Evolutionary conservation across 2,113 vertebrate species (phyloP).

Genomic region (Oryctolagus cuniculus): DNA sequence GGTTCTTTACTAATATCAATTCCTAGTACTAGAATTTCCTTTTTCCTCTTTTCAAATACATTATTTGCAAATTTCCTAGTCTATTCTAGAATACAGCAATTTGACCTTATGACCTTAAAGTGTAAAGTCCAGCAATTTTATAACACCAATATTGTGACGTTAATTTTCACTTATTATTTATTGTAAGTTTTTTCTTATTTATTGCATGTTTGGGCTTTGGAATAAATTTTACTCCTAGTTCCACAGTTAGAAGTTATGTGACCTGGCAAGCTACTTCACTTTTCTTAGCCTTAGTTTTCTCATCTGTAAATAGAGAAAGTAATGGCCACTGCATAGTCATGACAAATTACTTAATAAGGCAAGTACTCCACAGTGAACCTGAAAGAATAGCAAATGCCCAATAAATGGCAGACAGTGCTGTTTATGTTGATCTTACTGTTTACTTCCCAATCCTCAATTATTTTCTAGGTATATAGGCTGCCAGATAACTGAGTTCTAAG

Average conservation of each 20-base stretch:
- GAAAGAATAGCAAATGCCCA: neutral
- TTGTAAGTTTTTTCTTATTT: neutral
- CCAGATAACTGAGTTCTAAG: neutral
- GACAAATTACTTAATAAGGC: neutral
- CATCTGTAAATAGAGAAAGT: neutral
- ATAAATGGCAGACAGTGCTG: neutral
- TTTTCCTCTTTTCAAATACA: neutral
- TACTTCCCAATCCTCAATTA: constrained; percentile 2
- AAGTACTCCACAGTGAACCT: neutral
- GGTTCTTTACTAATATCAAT: neutral
- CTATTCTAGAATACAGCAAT: neutral
- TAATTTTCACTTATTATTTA: neutral
- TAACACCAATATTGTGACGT: neutral
- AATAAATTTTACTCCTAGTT: neutral
- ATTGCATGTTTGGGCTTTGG: neutral
- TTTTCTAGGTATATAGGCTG: neutral
- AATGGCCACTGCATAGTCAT: neutral
- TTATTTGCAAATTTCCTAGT: constrained; percentile 23
- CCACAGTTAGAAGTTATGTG: neutral
- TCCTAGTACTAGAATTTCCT: neutral
- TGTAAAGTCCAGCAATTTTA: neutral
- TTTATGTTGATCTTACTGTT: neutral
- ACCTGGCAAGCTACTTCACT: neutral
- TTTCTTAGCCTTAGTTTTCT: constrained; percentile 9
- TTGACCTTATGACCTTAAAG: neutral